Base-by-base conservation (phyloP, 2,888 invertebrate genomes). In the Drosophila incognita region DNA sequence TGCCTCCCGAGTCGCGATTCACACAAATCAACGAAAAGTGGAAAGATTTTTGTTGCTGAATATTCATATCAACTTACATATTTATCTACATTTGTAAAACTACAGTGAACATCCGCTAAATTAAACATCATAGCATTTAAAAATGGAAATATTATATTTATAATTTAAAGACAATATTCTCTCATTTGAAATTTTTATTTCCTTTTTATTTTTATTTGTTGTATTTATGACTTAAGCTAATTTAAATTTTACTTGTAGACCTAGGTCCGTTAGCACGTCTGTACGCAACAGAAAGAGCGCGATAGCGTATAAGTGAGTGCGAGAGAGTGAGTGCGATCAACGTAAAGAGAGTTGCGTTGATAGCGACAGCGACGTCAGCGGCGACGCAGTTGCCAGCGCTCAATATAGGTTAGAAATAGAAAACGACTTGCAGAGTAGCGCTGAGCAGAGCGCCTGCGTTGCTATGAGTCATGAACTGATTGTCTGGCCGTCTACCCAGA, bases 341-440 rank as follows among this genome's bases (percentile, higher is more conserved):
- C 24, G 60, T 49, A 24, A 54, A 77, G 69, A 65, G 59, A 78
- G 69, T 38, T 66, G 66, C 42, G 52, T 15, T 31, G 57, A 36
- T 31, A 42, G 15, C 58, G 49, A 29, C 60, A 59, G 6, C 27
- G 13, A 3, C 40, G 35, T 18, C 24, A n/a, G 24, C 21, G 48
- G 8, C 49, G 61, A 18, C 49, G 60, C n/a, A 36, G 11, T 6
- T 58, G 66, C 27, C 40, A 58, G 35, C 68, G 54, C 59, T 74
- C 67, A 76, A 85, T 83, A 74, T 83, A 75, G 83, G 76, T 76
- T 90, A 87, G 72, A 83, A 85, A 76, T 69, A 52, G 62, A 74
- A 46, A 69, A 65, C 71, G 56, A 49, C 54, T 53, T 56, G 29
- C 18, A 29, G 40, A 51, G 49, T 49, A 15, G n/a, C n/a, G n/a